Conservation (phyloP, 2,113 vertebrate genomes). For the Charina bottae region DNA sequence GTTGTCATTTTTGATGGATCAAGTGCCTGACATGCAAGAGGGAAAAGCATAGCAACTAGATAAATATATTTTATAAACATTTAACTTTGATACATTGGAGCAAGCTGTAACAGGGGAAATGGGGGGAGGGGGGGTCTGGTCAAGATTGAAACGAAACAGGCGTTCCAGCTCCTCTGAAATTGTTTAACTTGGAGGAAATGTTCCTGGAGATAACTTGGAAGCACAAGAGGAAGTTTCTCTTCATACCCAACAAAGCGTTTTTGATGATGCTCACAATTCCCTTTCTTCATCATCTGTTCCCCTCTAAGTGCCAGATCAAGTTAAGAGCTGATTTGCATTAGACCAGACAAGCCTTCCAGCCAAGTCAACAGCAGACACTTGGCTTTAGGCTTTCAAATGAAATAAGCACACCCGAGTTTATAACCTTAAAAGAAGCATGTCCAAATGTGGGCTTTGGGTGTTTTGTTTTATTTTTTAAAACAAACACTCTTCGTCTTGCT, state of each 20-base stretch:
- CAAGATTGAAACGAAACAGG: slow-evolving; percentile 54
- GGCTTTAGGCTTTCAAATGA: slow-evolving; percentile 39
- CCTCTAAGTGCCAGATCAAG: slow-evolving; percentile 49
- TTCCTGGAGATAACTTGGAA: slow-evolving; percentile 54
- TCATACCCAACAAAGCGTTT: slow-evolving; percentile 36
- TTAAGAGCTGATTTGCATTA: slow-evolving; percentile 42
- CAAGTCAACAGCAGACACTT: neutral
- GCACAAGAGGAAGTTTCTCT: slow-evolving; percentile 49
- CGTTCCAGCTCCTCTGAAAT: slow-evolving; percentile 49
- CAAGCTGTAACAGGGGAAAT: slow-evolving; percentile 29
- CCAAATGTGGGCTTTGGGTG: slow-evolving; percentile 27
- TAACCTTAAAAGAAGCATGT: slow-evolving; percentile 45
- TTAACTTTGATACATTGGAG: slow-evolving; percentile 57
- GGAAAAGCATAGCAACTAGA: slow-evolving; percentile 68
- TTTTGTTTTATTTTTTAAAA: neutral
- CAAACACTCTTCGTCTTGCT: neutral
- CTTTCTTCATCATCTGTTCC: slow-evolving; percentile 51
- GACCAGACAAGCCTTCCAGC: slow-evolving; percentile 20
- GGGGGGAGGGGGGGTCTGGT: slow-evolving; percentile 35
- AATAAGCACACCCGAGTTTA: slow-evolving; percentile 44
- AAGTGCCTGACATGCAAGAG: slow-evolving; percentile 49
- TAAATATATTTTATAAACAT: slow-evolving; percentile 61
- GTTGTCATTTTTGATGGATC: slow-evolving; percentile 68
- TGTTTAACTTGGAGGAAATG: slow-evolving; percentile 64
- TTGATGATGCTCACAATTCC: slow-evolving; percentile 44